A percentile compares a stretch with the other conserved stretches of the same genome.
Evolutionary conservation across 2,113 vertebrate species (phyloP).

Genomic region (Oreochromis tanganicae): DNA sequence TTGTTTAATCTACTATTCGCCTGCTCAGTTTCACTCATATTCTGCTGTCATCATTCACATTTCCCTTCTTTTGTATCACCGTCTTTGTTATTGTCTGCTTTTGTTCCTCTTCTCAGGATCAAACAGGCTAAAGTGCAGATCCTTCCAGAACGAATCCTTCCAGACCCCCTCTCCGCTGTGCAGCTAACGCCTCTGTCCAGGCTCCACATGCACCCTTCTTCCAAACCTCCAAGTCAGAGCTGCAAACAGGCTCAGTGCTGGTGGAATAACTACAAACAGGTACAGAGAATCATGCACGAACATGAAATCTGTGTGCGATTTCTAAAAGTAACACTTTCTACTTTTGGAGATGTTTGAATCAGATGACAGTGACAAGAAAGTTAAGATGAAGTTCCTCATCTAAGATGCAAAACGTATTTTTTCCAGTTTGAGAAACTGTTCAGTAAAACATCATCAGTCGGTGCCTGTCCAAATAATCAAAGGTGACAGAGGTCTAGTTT

Average conservation of each 20-base stretch:
- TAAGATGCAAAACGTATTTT: background rate
- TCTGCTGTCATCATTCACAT: background rate
- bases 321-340: background rate
- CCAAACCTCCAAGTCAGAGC: constrained; percentile 68
- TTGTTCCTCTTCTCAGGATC: constrained; percentile 73
- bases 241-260: constrained; percentile 74
- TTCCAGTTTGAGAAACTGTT: background rate
- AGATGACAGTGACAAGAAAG: background rate
- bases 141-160: constrained; percentile 88
- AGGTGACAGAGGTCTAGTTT: background rate
- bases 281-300: constrained; percentile 38
- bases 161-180: constrained; percentile 84
- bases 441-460: background rate
- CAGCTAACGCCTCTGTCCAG: constrained; percentile 81
- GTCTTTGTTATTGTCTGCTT: background rate
- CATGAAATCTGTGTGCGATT: background rate
- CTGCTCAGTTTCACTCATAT: background rate
- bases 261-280: constrained; percentile 88
- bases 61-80: background rate
- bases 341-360: background rate
- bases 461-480: background rate
- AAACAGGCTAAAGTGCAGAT: constrained; percentile 95
- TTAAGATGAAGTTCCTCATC: background rate
- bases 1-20: constrained; percentile 18
- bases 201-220: constrained; percentile 75